Conservation (phyloP, 2,113 vertebrate genomes). For the Lontra canadensis region DNA sequence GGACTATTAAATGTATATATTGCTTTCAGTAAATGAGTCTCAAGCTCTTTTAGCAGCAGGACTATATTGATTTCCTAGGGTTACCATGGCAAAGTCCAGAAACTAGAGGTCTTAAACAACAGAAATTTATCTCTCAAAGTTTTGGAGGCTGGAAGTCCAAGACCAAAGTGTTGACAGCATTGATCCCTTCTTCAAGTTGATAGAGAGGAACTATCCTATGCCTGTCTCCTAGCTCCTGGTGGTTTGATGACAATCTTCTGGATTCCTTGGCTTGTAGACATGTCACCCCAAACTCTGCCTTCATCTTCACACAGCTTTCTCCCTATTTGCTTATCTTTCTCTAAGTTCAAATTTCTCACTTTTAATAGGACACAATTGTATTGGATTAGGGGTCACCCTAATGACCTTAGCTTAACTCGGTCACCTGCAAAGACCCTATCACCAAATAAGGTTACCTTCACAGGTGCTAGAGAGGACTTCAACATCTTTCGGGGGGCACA, state of each 20-base stretch:
- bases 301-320: neutral
- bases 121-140: neutral
- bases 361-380: neutral
- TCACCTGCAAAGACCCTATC: neutral
- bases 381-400: neutral
- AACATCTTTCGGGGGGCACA: neutral
- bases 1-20: neutral
- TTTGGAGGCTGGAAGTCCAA: neutral
- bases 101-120: neutral
- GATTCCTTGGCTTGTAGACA: neutral
- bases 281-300: neutral
- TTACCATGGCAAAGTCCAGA: neutral
- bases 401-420: neutral
- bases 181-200: neutral
- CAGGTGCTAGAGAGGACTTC: neutral
- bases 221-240: neutral
- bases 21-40: neutral
- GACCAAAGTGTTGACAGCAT: neutral
- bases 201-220: neutral
- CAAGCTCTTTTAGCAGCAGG: neutral
- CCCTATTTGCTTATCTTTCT: neutral
- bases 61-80: neutral
- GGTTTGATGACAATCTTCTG: neutral
- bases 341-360: neutral
- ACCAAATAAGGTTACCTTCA: neutral